Evolutionary conservation across 2,797 vertebrate species (phyloP), one percentile per base, ranked within the genome.

Genomic region (Pyrrhura leucotis): DNA sequence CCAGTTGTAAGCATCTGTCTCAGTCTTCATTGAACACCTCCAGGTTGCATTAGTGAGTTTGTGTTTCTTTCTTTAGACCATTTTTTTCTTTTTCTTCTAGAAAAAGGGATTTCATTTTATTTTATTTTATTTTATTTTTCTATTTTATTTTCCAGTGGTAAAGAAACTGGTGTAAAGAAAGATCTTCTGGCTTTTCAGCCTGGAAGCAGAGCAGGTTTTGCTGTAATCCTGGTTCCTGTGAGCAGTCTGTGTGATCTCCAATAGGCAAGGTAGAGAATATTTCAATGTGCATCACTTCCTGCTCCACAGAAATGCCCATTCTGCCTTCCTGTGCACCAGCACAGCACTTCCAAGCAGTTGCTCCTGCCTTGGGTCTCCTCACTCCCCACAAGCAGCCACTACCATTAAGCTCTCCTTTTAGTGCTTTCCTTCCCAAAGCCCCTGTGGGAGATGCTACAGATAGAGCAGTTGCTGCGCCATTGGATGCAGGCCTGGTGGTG

Each of bases 401-500:
- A 12, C 58, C 42, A 37, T 10, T 13, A 15, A 83, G 5, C 31
- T 13, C 23, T 85, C 23, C 7, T 59, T 69, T 42, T 20, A 14
- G 20, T 35, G 6, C n/a, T 95, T 58, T 39, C 61, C 11, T 75
- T 71, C 54, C 25, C 48, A 28, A 0, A 17, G 15, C n/a, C 58
- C 37, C 59, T 11, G 29, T 15, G 82, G 59, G 53, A 48, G 85
- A 47, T 88, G 69, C 17, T 73, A 22, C 82, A 28, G 54, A 42
- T 12, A 58, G 45, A 51, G 44, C 74, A 59, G 63, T 23, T 0
- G 0, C 21, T 14, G 65, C 40, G 1, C 35, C 1, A 2, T 1
- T 21, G 16, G 47, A 62, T 21, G 22, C 19, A 65, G 65, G 6
- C 2, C 1, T 2, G 20, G 42, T 42, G 53, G 9, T 15, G 1